Base-by-base conservation (phyloP, 2,113 vertebrate genomes). In the Willisornis vidua region DNA sequence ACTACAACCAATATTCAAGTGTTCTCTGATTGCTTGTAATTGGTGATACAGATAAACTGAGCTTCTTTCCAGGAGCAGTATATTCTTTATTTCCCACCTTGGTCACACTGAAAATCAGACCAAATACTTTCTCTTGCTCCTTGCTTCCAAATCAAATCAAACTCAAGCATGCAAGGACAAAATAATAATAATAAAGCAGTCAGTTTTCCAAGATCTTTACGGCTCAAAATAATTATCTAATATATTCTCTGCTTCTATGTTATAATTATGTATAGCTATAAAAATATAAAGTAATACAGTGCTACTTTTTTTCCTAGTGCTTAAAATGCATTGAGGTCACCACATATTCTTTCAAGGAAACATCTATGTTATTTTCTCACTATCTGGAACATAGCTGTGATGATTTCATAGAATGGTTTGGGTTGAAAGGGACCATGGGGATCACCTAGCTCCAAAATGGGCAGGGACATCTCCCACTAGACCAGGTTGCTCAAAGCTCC, bases 211-310 rank as follows among this genome's bases (percentile, higher is more conserved):
- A 71, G 41, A 68, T 79, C 14, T 87, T 68, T 59, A 45, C 61
- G n/a, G 25, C 31, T 37, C 3, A 3, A 78, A 85, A 75, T 83
- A 94, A 73, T 91, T 94, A 85, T 61, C 58, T 74, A 26, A 12
- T 37, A 7, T 75, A 52, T 52, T 52, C 51, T 51, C 24, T 51
- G 25, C 49, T 52, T 52, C 51, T 52, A 26, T 65, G n/a, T 71
- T 82, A 58, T 80, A 96, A 93, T 94, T 94, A 94, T 1, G 5
- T 65, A 91, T 95, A 67, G 28, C 10, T 91, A 55, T 51, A 76
- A 76, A 94, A 96, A 58, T 76, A 90, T 84, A 75, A 91, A 94
- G 46, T 66, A 76, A 62, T 87, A 52, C 13, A 45, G 14, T 43
- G 63, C 77, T 89, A 19, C 68, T 79, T 91, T 85, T 85, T 85